Base-by-base conservation (phyloP, 2,797 vertebrate species). In the Microctenopoma steveboyesi region DNA sequence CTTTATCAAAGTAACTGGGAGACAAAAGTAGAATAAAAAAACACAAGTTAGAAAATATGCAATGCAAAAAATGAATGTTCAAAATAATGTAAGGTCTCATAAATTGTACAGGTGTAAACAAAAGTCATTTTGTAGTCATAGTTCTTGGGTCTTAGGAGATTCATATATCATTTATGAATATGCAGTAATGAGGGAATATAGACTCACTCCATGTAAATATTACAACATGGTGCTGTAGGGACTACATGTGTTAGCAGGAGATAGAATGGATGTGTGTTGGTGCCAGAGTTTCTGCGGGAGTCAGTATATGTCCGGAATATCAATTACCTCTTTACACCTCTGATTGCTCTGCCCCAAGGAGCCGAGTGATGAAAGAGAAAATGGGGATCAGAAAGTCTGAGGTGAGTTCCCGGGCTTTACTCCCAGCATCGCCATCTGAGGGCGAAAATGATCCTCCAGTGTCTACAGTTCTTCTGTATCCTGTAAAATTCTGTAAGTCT, bases 241-340 rank as follows among this genome's bases (percentile, higher is more conserved):
- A 42, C 27, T 54, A 49, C 37, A 14, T 74, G 39, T 66, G 64
- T 60, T 69, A 57, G 52, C 53, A 51, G 54, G 4, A 37, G 48
- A 35, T 1, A 35, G 33, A 8, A 35, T 35, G 0, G 28, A 27
- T 15, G 10, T 48, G 69, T 67, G 64, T 50, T 52, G 25, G 37
- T 43, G 49, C 22, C 55, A 43, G n/a, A 57, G 77, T 64, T 57
- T 69, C 53, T 64, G 37, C 10, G 30, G 53, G 42, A 48, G 30
- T 55, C 46, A 33, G 60, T 42, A 30, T 69, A 64, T 61, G 60
- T 69, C 53, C 63, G 15, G 74, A 83, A 78, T 82, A 81, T 70
- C 74, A 86, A 72, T n/a, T 43, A 75, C 45, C 72, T 75, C 68
- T 78, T 82, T 69, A 45, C 64, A 75, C 65, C 63, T 77, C 58